Conservation (phyloP, 2,797 vertebrate species). For the Denticeps clupeoides region DNA sequence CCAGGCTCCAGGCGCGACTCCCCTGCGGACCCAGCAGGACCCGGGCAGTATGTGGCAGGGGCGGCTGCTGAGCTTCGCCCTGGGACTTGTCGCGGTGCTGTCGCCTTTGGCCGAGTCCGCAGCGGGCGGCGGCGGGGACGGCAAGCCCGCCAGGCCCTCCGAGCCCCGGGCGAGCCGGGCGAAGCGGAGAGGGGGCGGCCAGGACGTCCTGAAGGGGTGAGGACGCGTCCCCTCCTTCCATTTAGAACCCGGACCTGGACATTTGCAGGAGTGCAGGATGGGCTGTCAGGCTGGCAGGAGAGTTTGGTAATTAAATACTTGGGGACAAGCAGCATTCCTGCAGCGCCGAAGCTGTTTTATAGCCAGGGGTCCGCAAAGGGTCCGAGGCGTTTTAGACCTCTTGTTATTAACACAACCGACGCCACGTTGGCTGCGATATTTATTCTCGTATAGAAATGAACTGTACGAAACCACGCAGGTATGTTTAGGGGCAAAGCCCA, state of each 20-base stretch:
- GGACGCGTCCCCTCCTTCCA: neutral
- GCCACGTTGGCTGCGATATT: too few relatives aligned
- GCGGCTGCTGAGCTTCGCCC: conserved; percentile 64
- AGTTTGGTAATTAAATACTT: conserved; percentile 62
- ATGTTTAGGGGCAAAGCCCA: too few relatives aligned
- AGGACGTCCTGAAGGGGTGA: conserved; percentile 91
- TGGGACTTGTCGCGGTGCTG: conserved; percentile 66
- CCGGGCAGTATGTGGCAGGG: conserved; percentile 58
- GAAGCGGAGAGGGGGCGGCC: conserved; percentile 76
- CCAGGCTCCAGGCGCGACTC: too few relatives aligned
- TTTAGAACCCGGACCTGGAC: too few relatives aligned
- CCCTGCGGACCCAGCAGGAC: too few relatives aligned
- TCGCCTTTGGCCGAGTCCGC: conserved; percentile 48
- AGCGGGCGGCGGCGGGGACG: conserved; percentile 50
- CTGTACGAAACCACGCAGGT: too few relatives aligned
- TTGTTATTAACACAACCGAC: too few relatives aligned
- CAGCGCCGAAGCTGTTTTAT: conserved; percentile 54
- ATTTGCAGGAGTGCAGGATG: too few relatives aligned
- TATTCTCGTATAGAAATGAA: too few relatives aligned
- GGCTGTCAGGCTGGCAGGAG: conserved; percentile 53
- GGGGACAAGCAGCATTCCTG: conserved; percentile 61
- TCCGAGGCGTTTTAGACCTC: too few relatives aligned
- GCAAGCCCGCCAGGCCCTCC: conserved; percentile 50
- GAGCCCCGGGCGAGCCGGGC: conserved; percentile 75
- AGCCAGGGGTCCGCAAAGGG: conserved; percentile 66